Percentiles rank a stretch among this genome's conserved stretches.
These are phyloP conservation scores for Perccottus glenii DNA, from an alignment of 2,113 vertebrate species.

Conservation along the genomic window DNA sequence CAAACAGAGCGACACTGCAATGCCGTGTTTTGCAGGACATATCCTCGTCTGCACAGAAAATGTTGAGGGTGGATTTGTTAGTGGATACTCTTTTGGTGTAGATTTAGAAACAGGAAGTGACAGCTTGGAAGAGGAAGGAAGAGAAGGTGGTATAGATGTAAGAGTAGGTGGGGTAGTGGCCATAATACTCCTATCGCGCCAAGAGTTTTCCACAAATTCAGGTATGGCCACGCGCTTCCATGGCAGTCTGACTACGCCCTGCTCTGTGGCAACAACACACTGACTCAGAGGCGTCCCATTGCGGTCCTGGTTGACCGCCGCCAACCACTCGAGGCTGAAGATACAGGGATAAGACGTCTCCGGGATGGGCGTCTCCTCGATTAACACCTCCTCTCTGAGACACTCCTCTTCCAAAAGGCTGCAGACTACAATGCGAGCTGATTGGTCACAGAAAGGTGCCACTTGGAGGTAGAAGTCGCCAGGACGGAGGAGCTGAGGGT, in stretches of 20 bases:
- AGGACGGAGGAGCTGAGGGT: constrained; percentile 80
- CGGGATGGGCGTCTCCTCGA: constrained; percentile 80
- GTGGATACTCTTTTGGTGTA: constrained; percentile 32
- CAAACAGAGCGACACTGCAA: constrained; percentile 62
- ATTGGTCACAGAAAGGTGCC: constrained; percentile 80
- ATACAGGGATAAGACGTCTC: constrained; percentile 79
- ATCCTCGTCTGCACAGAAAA: constrained; percentile 38
- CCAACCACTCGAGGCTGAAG: constrained; percentile 85
- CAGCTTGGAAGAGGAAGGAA: constrained; percentile 29
- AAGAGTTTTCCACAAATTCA: constrained; percentile 78
- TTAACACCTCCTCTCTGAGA: constrained; percentile 32
- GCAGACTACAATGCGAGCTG: constrained; percentile 82
- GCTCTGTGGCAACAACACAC: constrained; percentile 85
- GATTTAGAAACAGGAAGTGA: constrained; percentile 27
- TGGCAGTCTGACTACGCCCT: constrained; percentile 78
- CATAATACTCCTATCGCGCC: constrained; percentile 55
- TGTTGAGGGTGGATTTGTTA: not conserved
- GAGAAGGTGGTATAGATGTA: constrained; percentile 35
- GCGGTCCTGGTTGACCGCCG: constrained; percentile 77
- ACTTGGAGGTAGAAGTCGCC: constrained; percentile 93
- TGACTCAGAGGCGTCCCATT: constrained; percentile 73
- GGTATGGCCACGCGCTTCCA: constrained; percentile 86
- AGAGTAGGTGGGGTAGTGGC: constrained; percentile 42
- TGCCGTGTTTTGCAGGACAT: constrained; percentile 73
- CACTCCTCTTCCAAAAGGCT: constrained; percentile 82